Base-by-base conservation (phyloP, 2,888 invertebrate genomes). In the Halocaridina rubra region DNA sequence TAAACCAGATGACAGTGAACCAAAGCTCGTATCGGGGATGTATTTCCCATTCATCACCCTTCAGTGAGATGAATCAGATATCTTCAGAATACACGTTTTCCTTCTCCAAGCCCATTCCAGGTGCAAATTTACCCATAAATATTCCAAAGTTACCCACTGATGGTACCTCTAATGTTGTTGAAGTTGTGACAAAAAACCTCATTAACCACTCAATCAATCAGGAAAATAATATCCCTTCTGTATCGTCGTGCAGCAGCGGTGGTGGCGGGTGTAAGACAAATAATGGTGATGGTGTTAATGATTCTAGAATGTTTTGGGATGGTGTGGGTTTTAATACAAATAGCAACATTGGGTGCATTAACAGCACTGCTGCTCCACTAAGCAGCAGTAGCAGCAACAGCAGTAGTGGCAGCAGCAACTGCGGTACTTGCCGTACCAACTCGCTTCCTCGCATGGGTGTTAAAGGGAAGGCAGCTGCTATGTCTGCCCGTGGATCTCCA, bases 361-460 rank as follows among this genome's bases (percentile, higher is more conserved):
- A 29, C 53, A 78, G 59, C 59, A 78, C 61, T 71, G 61, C 82
- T 71, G 78, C 78, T 27, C 80, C 85, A 4, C 57, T 80, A 32
- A 82, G 80, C 76, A 69, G 69, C 69, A 53, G 53, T 67, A 72
- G 72, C 72, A 78, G 78, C 64, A 86, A 74, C 39, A 69, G 61
- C 33, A 85, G 85, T 69, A 80, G 85, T 53, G 80, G 76, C 27
- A 74, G 71, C 64, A 79, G 79, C 32, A 74, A 79, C 53, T 22
- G 80, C 59, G 78, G 75, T 64, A 75, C 81, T 32, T 39, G 61
- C n/a, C 84, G 87, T 24, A 87, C 84, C 53, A 87, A 82, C 72
- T 87, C 87, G 13, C 74, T 85, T 13, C 87, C 85, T 2, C 79
- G 85, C 3, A 85, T 87, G 87, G 87, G 85, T 19, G 77, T 87